Conservation (phyloP, 1,140 invertebrate genomes). For the Drosophila carrolli region DNA sequence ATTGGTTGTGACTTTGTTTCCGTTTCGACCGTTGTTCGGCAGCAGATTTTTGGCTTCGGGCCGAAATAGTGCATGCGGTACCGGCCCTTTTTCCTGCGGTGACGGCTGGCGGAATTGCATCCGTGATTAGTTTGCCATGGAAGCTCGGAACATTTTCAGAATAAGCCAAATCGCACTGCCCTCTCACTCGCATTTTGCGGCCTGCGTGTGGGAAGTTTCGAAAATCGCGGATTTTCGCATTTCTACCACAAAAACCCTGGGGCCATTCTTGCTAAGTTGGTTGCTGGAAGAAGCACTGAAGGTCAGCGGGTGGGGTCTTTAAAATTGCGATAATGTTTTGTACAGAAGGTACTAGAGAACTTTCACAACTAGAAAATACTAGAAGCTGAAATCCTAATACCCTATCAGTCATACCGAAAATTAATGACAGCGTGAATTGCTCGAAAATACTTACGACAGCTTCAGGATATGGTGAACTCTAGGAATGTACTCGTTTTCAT, state of each 20-base stretch:
- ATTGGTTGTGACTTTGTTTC: slow-evolving; percentile 31
- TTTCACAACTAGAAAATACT: too few relatives aligned
- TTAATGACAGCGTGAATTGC: too few relatives aligned
- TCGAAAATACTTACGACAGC: too few relatives aligned
- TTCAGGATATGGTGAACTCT: too few relatives aligned
- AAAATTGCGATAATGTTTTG: not conserved
- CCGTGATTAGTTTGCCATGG: slow-evolving; percentile 41
- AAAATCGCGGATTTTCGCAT: not conserved
- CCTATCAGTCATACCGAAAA: too few relatives aligned
- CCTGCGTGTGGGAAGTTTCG: slow-evolving; percentile 20
- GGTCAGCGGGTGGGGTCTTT: not conserved
- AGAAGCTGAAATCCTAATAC: too few relatives aligned
- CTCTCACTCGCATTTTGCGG: slow-evolving; percentile 25
- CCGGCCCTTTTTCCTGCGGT: slow-evolving; percentile 6
- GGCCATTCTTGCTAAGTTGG: slow-evolving; percentile 1
- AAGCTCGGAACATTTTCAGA: slow-evolving; percentile 34
- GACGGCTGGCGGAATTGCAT: slow-evolving; percentile 24
- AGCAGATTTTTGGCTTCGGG: not conserved
- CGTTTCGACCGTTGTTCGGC: slow-evolving; percentile 4
- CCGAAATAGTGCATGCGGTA: slow-evolving; percentile 9
- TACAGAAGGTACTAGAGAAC: not conserved
- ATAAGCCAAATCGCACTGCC: slow-evolving; percentile 8
- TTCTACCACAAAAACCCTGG: slow-evolving; percentile 9
- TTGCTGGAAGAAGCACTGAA: not conserved
- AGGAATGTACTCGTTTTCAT: too few relatives aligned